Conservation (phyloP, 1,140 invertebrate genomes). For the Manduca sexta region DNA sequence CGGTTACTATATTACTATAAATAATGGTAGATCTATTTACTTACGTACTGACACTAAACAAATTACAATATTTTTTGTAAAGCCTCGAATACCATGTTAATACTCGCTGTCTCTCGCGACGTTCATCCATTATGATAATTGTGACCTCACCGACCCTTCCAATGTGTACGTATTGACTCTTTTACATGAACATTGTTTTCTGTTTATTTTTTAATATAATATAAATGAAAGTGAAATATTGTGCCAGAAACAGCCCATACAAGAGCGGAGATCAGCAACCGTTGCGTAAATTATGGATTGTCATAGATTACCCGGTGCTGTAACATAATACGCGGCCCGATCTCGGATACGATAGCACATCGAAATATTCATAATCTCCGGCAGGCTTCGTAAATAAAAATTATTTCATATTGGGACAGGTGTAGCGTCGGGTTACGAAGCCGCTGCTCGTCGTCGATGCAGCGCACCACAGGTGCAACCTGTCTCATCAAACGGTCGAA, state of each 20-base stretch:
- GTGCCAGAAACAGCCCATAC: constrained; percentile 5
- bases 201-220: no score
- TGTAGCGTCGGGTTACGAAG: constrained; percentile 59
- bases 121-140: no score
- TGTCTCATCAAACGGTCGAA: constrained; percentile 30
- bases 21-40: no score
- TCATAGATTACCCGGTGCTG: constrained; percentile 42
- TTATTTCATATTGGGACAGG: constrained; percentile 63
- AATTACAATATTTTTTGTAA: no score
- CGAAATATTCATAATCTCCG: constrained; percentile 62
- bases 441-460: constrained; percentile 8
- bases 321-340: constrained; percentile 63
- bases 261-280: constrained; percentile 4
- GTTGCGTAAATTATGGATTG: constrained; percentile 47
- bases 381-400: constrained; percentile 67
- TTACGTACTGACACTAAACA: no score
- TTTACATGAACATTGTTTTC: no score
- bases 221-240: constrained; percentile 6
- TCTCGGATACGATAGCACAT: constrained; percentile 45
- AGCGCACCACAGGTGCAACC: constrained; percentile 33
- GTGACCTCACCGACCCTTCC: no score
- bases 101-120: no score
- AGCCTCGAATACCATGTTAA: no score
- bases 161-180: no score
- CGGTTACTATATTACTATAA: no score